Evolutionary conservation across 2,113 vertebrate species (phyloP).

Genomic region (Microcebus griseorufus): DNA sequence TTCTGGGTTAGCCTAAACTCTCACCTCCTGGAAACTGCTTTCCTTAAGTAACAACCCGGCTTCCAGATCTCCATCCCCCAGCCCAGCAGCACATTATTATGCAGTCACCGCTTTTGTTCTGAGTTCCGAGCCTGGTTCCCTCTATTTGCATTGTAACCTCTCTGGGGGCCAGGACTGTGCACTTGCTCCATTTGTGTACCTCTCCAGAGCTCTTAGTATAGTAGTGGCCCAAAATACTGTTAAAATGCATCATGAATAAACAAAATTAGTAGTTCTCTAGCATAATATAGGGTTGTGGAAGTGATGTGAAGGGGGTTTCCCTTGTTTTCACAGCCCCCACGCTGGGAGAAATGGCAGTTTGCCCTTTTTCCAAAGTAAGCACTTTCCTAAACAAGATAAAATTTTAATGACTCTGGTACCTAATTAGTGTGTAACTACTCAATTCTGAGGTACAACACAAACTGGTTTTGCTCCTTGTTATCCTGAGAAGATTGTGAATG

Average conservation of each 20-base stretch:
- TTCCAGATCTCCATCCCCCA: constrained; percentile 34
- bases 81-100: constrained; percentile 45
- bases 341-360: constrained; percentile 7
- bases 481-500: not conserved
- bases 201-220: not conserved
- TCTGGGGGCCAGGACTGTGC: not conserved
- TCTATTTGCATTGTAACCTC: constrained; percentile 27
- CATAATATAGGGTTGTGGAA: not conserved
- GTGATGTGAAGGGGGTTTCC: not conserved
- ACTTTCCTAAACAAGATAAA: constrained; percentile 20
- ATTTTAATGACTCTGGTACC: not conserved
- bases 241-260: not conserved
- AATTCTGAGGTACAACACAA: not conserved
- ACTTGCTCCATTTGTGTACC: not conserved
- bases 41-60: not conserved
- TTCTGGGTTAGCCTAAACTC: not conserved
- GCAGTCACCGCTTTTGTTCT: constrained; percentile 69
- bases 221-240: not conserved
- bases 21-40: constrained; percentile 53
- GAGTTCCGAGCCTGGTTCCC: not conserved
- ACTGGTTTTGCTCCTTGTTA: not conserved
- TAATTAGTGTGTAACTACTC: not conserved
- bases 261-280: not conserved
- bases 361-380: not conserved
- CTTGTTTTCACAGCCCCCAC: not conserved